Evolutionary conservation across 2,113 vertebrate species (phyloP), one percentile per base, ranked within the genome.

Genomic region (Oryctolagus cuniculus): DNA sequence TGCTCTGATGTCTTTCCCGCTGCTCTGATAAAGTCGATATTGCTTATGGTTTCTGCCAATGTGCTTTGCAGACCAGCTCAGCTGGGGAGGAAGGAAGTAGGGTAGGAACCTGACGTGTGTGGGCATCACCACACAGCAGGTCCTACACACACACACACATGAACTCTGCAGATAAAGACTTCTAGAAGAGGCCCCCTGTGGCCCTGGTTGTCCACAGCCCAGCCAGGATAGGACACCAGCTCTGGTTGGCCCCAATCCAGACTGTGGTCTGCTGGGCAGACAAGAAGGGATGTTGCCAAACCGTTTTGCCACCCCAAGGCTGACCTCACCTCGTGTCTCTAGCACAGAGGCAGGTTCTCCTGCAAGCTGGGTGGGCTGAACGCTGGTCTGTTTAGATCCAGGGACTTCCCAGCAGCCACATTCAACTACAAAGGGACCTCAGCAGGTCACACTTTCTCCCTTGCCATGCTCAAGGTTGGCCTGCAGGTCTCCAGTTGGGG

Each of bases 131-230:
- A 2, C 9, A 7, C 44, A 64, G n/a, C 25, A 90, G 91, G 17
- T 34, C 10, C 49, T 63, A 5, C 12, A 66, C 31, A n/a, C n/a
- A n/a, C n/a, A n/a, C n/a, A n/a, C n/a, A n/a, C n/a, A 11, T 29
- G 74, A 61, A 19, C 21, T n/a, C 51, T 53, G 44, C 38, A 73
- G 34, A 61, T 36, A 2, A n/a, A 27, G 66, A 44, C 58, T 36
- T 38, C 3, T 4, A 21, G 3, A 73, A 16, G 10, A 21, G 34
- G 25, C 2, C 29, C 16, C 80, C 7, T 0, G 7, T 19, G 5
- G 31, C 31, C 11, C 0, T 17, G 22, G 49, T 63, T 88, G 69
- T 63, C 93, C 63, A 31, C 63, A 64, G 25, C 78, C 61, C 77
- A 64, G 25, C 78, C 61, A 77, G 34, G n/a, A 38, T 44, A 10